Conservation (phyloP, 1,140 invertebrate species). For the Yoshiicerus persimilis region DNA sequence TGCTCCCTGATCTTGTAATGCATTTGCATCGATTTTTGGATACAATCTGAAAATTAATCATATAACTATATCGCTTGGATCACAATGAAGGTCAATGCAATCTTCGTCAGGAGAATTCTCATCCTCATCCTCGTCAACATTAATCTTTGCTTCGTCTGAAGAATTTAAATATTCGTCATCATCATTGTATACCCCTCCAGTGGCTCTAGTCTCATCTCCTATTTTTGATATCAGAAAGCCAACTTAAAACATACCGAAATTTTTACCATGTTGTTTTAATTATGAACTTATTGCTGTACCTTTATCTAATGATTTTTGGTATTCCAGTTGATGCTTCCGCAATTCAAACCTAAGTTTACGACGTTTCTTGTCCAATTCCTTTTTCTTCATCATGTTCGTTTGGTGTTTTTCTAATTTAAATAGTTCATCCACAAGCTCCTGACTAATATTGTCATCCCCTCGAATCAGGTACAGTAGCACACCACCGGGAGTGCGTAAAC, state of each 20-base stretch:
- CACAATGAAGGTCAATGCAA: slow-evolving; percentile 28
- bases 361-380: neutral
- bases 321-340: neutral
- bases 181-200: neutral
- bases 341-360: neutral
- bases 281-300: neutral
- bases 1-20: no score
- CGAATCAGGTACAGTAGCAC: slow-evolving; percentile 44
- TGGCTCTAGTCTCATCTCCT: no score
- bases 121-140: neutral
- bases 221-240: no score
- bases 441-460: slow-evolving; percentile 19
- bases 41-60: no score
- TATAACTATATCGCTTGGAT: neutral
- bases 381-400: neutral
- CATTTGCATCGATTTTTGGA: no score
- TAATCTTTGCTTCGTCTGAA: neutral
- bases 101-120: neutral
- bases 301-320: neutral
- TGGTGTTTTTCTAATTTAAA: slow-evolving; percentile 31
- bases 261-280: no score
- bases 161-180: neutral
- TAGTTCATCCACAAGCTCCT: slow-evolving; percentile 23
- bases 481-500: slow-evolving; percentile 42
- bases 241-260: no score